Conservation (phyloP, 1,140 invertebrate genomes). For the Formica selysi region DNA sequence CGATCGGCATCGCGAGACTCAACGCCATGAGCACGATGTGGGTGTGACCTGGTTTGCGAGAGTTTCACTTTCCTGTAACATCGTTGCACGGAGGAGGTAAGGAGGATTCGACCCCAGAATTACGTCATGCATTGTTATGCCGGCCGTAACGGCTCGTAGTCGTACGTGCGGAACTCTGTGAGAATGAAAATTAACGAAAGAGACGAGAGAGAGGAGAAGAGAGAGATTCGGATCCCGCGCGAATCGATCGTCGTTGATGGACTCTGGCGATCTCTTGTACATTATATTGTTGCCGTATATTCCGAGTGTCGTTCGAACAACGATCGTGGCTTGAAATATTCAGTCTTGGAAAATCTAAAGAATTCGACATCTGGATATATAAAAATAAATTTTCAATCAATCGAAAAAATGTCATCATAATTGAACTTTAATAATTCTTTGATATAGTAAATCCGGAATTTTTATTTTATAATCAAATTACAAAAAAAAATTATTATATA, state of each 20-base stretch:
- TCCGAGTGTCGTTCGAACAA: background rate
- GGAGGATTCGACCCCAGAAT: constrained; percentile 85
- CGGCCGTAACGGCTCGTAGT: constrained; percentile 83
- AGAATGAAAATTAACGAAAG: constrained; percentile 83
- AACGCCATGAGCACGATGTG: constrained; percentile 84
- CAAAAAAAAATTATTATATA: no score
- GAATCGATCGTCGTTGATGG: constrained; percentile 39
- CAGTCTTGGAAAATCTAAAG: background rate
- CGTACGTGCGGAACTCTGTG: constrained; percentile 82
- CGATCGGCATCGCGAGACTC: constrained; percentile 80
- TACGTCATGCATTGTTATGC: constrained; percentile 87
- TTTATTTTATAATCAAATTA: constrained; percentile 15
- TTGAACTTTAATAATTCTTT: background rate
- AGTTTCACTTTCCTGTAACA: constrained; percentile 87
- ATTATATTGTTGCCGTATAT: constrained; percentile 1
- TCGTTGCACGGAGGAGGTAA: constrained; percentile 82
- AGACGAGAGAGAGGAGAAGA: constrained; percentile 31
- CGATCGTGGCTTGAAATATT: background rate
- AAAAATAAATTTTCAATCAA: constrained; percentile 1
- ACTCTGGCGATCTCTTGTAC: constrained; percentile 22
- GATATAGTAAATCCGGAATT: background rate
- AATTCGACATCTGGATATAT: background rate
- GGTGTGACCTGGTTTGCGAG: constrained; percentile 87
- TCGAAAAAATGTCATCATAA: background rate
- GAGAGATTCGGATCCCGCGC: background rate